Base-by-base conservation (phyloP, 1,140 invertebrate genomes). In the Pteromalus puparum region DNA sequence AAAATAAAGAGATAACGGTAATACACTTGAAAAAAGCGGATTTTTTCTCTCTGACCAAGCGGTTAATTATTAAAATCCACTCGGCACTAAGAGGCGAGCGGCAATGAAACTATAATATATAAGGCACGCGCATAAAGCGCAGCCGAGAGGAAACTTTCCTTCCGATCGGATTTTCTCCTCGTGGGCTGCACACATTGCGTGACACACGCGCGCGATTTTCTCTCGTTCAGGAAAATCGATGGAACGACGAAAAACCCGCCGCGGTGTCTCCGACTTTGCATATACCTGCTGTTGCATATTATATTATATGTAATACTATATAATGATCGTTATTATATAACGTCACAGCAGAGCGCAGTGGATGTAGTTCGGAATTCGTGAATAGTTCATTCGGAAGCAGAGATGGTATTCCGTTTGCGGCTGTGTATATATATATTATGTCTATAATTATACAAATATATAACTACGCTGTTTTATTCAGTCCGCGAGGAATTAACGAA, bases 141-240 rank as follows among this genome's bases (percentile, higher is more conserved):
- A n/a, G 18, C 18, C 4, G 18, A 61, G 53, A 21, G 53, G 18
- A 61, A 61, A 21, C 6, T 61, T 61, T n/a, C 18, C 53, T 61
- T 61, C 53, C 53, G 28, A 70, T 70, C 67, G 67, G 28, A 30
- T 70, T 70, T 30, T 28, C 67, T 70, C 24, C 67, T 26, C 10
- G n/a, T n/a, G n/a, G 65, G 3, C 4, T n/a, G n/a, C n/a, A n/a
- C 30, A 18, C 67, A 28, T 70, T 30, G 67, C 67, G 67, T 70
- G 67, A 70, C 10, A 28, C 67, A 70, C 67, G 67, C 67, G 67
- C 67, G 67, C 67, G 67, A 70, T 70, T 70, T n/a, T 21, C 26
- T 18, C 67, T 12, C 67, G 65, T 9, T n/a, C n/a, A 15, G 21
- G 18, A 68, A 70, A 70, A 70, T 70, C 67, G 67, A 70, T 70